Conservation (phyloP, 2,888 invertebrate species). For the Chymomyza amoena region DNA sequence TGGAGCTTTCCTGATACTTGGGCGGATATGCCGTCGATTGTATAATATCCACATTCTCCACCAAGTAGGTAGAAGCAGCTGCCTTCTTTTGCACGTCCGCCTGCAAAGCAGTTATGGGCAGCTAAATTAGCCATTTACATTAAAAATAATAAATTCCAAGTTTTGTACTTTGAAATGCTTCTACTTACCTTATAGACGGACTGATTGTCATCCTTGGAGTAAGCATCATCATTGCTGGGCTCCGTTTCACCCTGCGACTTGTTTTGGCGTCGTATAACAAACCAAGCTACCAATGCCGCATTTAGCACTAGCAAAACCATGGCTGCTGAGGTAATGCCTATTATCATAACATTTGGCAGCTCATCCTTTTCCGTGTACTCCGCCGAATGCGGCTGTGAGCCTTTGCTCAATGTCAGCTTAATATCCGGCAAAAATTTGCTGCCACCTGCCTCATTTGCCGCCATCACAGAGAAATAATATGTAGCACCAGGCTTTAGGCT, state of each 20-base stretch:
- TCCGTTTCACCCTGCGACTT: conserved; percentile 73
- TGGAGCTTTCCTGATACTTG: conserved; percentile 76
- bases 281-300: conserved; percentile 76
- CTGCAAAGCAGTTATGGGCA: conserved; percentile 75
- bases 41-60: conserved; percentile 76
- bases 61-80: conserved; percentile 76
- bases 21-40: conserved; percentile 77
- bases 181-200: conserved; percentile 75
- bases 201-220: conserved; percentile 76
- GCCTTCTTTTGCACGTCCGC: conserved; percentile 76
- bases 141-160: background rate
- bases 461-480: conserved; percentile 75
- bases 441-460: conserved; percentile 75
- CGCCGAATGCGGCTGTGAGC: conserved; percentile 70
- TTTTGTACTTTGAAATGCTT: background rate
- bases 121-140: conserved; percentile 49
- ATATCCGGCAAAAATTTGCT: conserved; percentile 75
- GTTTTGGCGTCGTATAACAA: conserved; percentile 75
- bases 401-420: conserved; percentile 67
- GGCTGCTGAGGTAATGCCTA: conserved; percentile 76
- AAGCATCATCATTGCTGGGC: conserved; percentile 75
- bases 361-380: conserved; percentile 76
- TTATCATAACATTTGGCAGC: conserved; percentile 76
- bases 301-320: conserved; percentile 74
- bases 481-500: conserved; percentile 71